Conservation (phyloP, 2,888 invertebrate species). For the Actias luna region DNA sequence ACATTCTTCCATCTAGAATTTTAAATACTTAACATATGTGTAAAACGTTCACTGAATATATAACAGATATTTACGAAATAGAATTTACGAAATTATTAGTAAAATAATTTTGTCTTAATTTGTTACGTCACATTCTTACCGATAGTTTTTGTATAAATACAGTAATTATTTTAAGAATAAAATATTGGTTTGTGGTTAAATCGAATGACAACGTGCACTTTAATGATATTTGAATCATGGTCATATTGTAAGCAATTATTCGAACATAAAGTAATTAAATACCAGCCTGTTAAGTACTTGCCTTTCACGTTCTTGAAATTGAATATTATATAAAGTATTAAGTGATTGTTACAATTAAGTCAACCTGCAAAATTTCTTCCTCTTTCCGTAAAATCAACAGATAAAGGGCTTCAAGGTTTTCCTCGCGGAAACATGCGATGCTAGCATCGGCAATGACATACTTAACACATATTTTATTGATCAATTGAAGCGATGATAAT, state of each 20-base stretch:
- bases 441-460: slow-evolving; percentile 43
- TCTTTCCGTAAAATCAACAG: slow-evolving; percentile 45
- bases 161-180: not conserved
- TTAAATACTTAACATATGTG: too few species aligned
- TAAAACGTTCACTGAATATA: too few species aligned
- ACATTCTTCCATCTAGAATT: too few species aligned
- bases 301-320: slow-evolving; percentile 26
- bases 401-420: slow-evolving; percentile 53
- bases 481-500: too few species aligned
- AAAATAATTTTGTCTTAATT: not conserved
- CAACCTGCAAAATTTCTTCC: slow-evolving; percentile 6
- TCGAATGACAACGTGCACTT: not conserved
- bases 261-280: not conserved
- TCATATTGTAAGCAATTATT: slow-evolving; percentile 12
- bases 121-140: not conserved
- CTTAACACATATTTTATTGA: slow-evolving; percentile 30
- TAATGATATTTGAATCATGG: not conserved
- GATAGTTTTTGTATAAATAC: not conserved
- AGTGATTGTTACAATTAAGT: slow-evolving; percentile 3
- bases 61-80: too few species aligned
- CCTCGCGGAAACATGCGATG: slow-evolving; percentile 44
- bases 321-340: slow-evolving; percentile 15
- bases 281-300: not conserved
- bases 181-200: not conserved
- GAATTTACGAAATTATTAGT: too few species aligned